phyloP scores from a whole-genome alignment of 92 coral and sea anemone genomes.

The Muricea muricata region DNA sequence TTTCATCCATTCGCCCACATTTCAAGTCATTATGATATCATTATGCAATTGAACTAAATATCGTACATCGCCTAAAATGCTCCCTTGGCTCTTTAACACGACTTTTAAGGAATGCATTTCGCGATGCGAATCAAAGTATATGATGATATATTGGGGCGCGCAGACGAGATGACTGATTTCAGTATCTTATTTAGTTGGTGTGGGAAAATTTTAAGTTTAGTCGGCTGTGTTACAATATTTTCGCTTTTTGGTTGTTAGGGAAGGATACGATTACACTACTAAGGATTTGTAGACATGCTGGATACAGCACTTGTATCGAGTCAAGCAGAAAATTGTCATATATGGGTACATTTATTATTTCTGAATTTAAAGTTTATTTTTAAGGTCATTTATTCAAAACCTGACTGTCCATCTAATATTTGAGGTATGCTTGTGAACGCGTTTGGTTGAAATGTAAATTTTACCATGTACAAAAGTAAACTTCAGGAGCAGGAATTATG shows the following conservation, averaged over 20 bases:
- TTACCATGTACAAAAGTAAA: no score
- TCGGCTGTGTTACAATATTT: not conserved
- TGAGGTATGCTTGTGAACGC: no score
- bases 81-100: not conserved
- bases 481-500: no score
- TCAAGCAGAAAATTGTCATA: no score
- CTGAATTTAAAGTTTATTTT: no score
- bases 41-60: not conserved
- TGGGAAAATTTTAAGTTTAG: not conserved
- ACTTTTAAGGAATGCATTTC: not conserved
- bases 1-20: not conserved
- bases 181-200: not conserved
- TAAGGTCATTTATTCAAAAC: no score
- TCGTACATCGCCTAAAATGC: slow-evolving; percentile 9
- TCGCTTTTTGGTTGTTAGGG: not conserved
- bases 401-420: no score
- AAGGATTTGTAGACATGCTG: not conserved
- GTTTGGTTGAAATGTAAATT: no score
- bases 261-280: not conserved
- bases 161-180: not conserved
- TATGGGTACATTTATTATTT: no score
- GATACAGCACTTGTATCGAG: no score
- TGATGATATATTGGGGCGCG: not conserved
- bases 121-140: no score
- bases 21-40: not conserved